Conservation (phyloP, 2,888 invertebrate species). For the Andrena minutula region DNA sequence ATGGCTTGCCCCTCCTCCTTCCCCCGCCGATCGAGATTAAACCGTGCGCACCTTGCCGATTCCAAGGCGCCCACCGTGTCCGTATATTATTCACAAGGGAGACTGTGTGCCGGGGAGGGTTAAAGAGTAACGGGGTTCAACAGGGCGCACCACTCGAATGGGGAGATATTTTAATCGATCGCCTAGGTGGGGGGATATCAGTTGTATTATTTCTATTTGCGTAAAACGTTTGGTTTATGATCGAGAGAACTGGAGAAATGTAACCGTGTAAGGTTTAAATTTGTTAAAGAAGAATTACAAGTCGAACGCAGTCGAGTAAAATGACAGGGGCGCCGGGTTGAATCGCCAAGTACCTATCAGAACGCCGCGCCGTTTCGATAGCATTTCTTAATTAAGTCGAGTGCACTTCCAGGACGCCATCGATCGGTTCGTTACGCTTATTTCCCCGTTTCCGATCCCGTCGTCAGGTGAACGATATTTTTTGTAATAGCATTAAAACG, state of each 20-base stretch:
- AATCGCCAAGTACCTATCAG: slow-evolving; percentile 18
- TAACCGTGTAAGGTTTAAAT: not conserved
- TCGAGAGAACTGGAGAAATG: not conserved
- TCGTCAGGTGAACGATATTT: slow-evolving; percentile 24
- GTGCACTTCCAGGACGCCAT: slow-evolving; percentile 26
- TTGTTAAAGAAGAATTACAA: not conserved
- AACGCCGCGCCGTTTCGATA: slow-evolving; percentile 9
- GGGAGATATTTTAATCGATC: slow-evolving; percentile 7
- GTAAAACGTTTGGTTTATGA: not conserved
- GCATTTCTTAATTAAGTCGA: slow-evolving; percentile 28
- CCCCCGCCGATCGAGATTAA: slow-evolving; percentile 55
- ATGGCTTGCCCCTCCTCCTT: slow-evolving; percentile 41
- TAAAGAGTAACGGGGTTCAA: slow-evolving; percentile 14
- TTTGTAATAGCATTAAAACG: slow-evolving; percentile 38
- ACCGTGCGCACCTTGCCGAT: slow-evolving; percentile 51
- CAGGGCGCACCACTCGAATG: not conserved
- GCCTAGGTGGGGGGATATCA: not conserved
- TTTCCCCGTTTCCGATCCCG: slow-evolving; percentile 5
- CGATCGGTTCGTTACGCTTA: slow-evolving; percentile 42
- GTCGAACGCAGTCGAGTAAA: slow-evolving; percentile 1
- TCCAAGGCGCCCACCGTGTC: slow-evolving; percentile 37
- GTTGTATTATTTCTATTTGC: not conserved
- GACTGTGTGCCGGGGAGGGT: slow-evolving; percentile 5
- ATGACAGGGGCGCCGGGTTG: not conserved
- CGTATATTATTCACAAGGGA: slow-evolving; percentile 47